Percentiles rank a stretch among this genome's conserved stretches.
These are phyloP conservation scores for Tylochromis polylepis DNA, from an alignment of 2,113 vertebrate genomes.

Conservation along the genomic window DNA sequence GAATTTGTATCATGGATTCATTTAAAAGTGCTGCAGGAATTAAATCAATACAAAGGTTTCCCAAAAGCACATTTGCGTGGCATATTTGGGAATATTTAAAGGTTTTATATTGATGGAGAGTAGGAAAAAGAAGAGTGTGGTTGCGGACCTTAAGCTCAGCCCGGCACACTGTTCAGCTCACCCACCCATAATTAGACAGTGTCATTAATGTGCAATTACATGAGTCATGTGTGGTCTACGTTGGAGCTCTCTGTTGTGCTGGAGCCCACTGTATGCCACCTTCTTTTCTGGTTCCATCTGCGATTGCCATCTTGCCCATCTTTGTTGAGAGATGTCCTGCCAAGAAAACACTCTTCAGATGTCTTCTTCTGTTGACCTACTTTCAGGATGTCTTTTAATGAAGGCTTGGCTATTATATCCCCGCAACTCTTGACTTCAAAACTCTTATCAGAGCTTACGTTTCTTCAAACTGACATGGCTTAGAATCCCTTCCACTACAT, in stretches of 20 bases:
- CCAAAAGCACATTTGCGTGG: background rate
- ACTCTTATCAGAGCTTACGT: background rate
- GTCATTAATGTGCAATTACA: conserved; percentile 60
- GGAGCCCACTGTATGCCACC: background rate
- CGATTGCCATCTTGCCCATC: background rate
- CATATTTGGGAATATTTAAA: background rate
- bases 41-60: background rate
- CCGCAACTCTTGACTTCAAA: background rate
- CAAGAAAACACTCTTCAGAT: background rate
- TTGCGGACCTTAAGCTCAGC: background rate
- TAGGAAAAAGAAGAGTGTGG: background rate
- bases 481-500: background rate
- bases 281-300: background rate
- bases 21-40: background rate
- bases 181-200: conserved; percentile 33
- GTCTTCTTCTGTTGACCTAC: background rate
- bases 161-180: background rate
- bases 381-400: background rate
- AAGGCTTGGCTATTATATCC: background rate
- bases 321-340: background rate
- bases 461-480: background rate
- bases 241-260: background rate
- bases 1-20: background rate
- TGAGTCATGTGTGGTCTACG: conserved; percentile 47
- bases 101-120: background rate